A percentile compares a stretch with the other conserved stretches of the same genome.
phyloP scores from a whole-genome alignment of 2,888 invertebrate genomes.

The Sympetrum striolatum region DNA sequence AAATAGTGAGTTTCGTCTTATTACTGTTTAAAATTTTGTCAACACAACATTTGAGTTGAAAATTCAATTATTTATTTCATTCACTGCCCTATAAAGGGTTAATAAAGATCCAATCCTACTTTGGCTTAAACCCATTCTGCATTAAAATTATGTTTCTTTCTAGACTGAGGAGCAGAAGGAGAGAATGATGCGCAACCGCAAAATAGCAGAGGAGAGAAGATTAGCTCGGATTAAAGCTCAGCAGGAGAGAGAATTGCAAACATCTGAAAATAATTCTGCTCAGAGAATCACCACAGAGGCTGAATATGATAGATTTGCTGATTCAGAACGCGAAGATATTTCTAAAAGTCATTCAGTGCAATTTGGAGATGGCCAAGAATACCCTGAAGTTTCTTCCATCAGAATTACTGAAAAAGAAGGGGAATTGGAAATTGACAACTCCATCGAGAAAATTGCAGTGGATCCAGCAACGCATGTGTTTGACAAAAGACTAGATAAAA shows the following conservation, averaged over 20 bases:
- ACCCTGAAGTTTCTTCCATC: background rate
- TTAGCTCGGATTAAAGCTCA: constrained; percentile 62
- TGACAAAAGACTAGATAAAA: background rate
- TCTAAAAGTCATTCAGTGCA: background rate
- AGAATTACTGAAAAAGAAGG: background rate
- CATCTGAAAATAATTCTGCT: background rate
- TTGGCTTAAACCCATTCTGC: background rate
- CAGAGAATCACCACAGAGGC: background rate
- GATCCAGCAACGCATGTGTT: background rate
- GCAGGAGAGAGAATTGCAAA: constrained; percentile 51
- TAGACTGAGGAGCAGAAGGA: constrained; percentile 68
- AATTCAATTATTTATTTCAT: too few relatives aligned
- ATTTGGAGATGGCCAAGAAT: background rate
- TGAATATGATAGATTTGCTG: background rate
- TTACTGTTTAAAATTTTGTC: background rate
- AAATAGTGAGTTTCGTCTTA: background rate
- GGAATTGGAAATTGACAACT: background rate
- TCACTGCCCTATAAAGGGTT: background rate
- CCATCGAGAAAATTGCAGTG: background rate
- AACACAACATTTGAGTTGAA: background rate
- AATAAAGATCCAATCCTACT: background rate
- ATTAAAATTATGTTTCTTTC: background rate
- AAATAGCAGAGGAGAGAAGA: constrained; percentile 69
- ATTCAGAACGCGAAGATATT: background rate
- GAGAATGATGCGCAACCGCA: constrained; percentile 72